Evolutionary conservation across 2,113 vertebrate species (phyloP).

Genomic region (Malurus alboscapulatus): DNA sequence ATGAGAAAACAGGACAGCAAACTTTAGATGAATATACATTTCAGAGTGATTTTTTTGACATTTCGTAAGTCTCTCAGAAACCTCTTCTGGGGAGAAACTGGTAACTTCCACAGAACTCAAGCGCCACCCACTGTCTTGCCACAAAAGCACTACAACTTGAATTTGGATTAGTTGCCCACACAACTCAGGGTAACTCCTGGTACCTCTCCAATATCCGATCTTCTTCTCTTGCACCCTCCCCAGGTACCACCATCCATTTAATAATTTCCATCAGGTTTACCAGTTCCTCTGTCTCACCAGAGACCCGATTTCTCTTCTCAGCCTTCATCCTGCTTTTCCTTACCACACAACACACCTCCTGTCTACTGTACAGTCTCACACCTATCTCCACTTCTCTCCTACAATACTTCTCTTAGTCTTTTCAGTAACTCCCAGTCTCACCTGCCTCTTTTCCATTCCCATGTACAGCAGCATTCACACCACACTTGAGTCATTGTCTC

Average conservation of each 20-base stretch:
- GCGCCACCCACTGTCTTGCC: background rate
- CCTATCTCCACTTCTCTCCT: background rate
- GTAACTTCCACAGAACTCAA: background rate
- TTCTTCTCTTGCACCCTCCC: background rate
- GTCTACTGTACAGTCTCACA: background rate
- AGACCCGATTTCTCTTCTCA: background rate
- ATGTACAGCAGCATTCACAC: rapidly evolving
- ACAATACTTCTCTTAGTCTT: background rate
- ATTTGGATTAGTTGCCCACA: background rate
- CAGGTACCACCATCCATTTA: background rate
- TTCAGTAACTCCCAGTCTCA: background rate
- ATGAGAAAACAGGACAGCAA: background rate
- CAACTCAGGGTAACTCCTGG: background rate
- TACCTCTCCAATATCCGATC: rapidly evolving
- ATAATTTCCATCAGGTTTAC: background rate
- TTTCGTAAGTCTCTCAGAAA: background rate
- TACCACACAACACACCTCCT: background rate
- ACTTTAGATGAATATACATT: background rate
- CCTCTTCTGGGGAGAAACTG: background rate
- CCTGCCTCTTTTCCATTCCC: background rate
- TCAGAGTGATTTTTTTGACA: background rate
- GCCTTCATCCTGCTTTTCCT: background rate
- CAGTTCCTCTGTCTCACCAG: background rate
- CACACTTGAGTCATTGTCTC: background rate
- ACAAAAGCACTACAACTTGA: background rate